A percentile compares a stretch with the other conserved stretches of the same genome.
Conservation (phyloP, 2,797 vertebrate species). For the Podarcis lilfordi region DNA sequence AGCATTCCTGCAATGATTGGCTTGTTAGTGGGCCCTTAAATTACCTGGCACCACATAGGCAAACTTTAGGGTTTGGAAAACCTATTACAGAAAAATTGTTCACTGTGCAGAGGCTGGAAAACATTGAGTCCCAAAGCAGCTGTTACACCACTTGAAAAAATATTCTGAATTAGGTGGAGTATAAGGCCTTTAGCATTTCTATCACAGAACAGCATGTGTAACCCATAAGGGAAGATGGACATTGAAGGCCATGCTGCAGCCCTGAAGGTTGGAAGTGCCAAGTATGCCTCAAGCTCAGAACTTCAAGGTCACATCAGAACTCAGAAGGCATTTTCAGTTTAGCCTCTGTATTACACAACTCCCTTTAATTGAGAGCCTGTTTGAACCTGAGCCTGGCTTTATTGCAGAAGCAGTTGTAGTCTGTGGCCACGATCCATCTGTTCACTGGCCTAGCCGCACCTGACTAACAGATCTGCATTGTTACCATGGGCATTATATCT, state of each 20-base stretch:
- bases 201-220: neutral
- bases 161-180: neutral
- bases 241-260: neutral
- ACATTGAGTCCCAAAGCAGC: neutral
- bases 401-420: neutral
- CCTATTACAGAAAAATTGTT: slow-evolving; percentile 10
- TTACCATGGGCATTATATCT: neutral
- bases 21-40: slow-evolving; percentile 29
- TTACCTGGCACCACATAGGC: slow-evolving; percentile 26
- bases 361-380: neutral
- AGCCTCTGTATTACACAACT: neutral
- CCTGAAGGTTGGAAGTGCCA: neutral
- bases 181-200: neutral
- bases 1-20: neutral
- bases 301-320: neutral
- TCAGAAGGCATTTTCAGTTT: neutral
- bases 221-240: neutral
- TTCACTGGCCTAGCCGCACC: neutral
- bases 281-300: neutral
- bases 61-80: slow-evolving; percentile 26
- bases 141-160: slow-evolving; percentile 21
- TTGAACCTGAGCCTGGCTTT: neutral
- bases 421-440: neutral
- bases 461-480: neutral
- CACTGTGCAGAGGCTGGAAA: neutral